A percentile compares a stretch with the other conserved stretches of the same genome.
These are phyloP conservation scores for Myripristis murdjan DNA, from an alignment of 2,797 vertebrate genomes.

Conservation along the genomic window DNA sequence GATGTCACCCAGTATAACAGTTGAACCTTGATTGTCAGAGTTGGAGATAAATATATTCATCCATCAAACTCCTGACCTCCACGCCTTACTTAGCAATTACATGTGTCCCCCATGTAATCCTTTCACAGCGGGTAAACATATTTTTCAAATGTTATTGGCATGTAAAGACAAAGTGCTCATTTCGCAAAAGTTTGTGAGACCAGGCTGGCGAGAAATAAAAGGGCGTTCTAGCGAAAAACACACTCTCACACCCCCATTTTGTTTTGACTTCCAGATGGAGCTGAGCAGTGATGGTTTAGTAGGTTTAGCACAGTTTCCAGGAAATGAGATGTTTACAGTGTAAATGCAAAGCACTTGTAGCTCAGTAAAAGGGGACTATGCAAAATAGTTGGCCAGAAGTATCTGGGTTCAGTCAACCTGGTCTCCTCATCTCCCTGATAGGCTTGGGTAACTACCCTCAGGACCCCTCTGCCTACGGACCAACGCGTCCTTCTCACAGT, in stretches of 20 bases:
- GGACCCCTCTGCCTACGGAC: slow-evolving; percentile 93
- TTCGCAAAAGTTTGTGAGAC: slow-evolving; percentile 56
- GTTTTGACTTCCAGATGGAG: slow-evolving; percentile 68
- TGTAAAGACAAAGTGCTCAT: slow-evolving; percentile 44
- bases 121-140: slow-evolving; percentile 7
- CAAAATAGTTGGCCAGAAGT: slow-evolving; percentile 76
- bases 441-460: slow-evolving; percentile 94
- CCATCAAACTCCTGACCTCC: background rate
- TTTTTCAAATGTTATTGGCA: background rate
- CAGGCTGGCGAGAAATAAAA: slow-evolving; percentile 58
- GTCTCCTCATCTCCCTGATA: slow-evolving; percentile 92
- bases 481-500: slow-evolving; percentile 93
- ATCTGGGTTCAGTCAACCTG: slow-evolving; percentile 92
- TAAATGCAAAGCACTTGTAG: slow-evolving; percentile 58
- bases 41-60: background rate
- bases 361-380: slow-evolving; percentile 56
- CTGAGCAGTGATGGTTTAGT: slow-evolving; percentile 48
- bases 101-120: background rate
- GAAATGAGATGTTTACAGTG: slow-evolving; percentile 37
- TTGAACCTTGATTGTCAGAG: background rate
- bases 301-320: slow-evolving; percentile 66
- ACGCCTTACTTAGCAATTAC: background rate
- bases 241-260: slow-evolving; percentile 54
- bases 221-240: slow-evolving; percentile 46
- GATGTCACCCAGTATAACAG: no score